Evolutionary conservation across 2,797 vertebrate species (phyloP), one percentile per base, ranked within the genome.

Genomic region (Sciurus vulgaris): DNA sequence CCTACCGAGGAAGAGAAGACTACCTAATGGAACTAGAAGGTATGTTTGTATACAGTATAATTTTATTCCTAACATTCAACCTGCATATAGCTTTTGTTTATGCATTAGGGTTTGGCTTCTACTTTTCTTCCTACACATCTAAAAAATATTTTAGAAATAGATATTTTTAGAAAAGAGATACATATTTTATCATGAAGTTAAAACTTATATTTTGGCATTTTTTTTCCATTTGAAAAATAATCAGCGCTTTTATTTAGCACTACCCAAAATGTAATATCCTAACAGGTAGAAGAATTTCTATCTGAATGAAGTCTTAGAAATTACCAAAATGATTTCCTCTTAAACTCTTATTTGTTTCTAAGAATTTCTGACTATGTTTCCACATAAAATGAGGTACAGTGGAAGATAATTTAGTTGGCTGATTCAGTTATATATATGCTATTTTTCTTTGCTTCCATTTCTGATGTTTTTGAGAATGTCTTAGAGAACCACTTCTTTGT

Each of bases 361-460:
- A 30, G 3, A 83, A 83, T 82, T 88, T 87, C 10, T 87, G 5
- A 28, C 30, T 51, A 56, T 5, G 6, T 82, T 35, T 74, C 15
- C 41, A 86, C 63, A 76, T 56, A 41, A 86, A 14, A 65, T 11
- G 5, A 94, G 65, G 7, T 41, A 4, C 54, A 86, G 8, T 38
- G 5, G 5, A 54, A 86, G 63, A 56, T 35, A 38, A 78, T 74
- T 86, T 91, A 84, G 4, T 56, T 70, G 30, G 14, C 9, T 92
- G 28, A 73, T 79, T 93, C 26, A 56, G 10, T 4, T 86, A 61
- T 92, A 94, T 86, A 73, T 28, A 20, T 13, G 3, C 3, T 77
- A 61, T 72, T 84, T 83, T 83, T 56, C 24, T 95, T 89, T 74
- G 54, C 18, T 95, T 86, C 33, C 28, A 35, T 83, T 94, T 93